Base-by-base conservation (phyloP, 2,113 vertebrate genomes). In the Nothoprocta perdicaria region DNA sequence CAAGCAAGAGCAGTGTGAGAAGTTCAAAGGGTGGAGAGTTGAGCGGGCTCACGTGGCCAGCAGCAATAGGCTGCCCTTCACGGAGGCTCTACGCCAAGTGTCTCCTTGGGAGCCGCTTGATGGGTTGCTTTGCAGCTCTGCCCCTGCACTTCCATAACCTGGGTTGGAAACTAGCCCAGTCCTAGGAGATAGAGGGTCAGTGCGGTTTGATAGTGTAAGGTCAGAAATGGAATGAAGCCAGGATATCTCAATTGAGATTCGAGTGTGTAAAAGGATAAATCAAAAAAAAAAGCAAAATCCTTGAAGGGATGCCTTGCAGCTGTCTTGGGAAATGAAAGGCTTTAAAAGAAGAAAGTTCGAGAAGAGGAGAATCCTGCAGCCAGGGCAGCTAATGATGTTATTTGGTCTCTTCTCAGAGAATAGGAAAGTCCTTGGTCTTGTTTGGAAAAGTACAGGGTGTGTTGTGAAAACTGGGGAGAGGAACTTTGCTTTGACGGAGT, bases 231-330 rank as follows among this genome's bases (percentile, higher is more conserved):
- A 98, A 98, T 96, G 95, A 97, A 94, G 93, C 91, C 81, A 46
- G 88, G 95, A 96, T 95, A 88, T 95, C 97, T 97, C 95, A 91
- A 94, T 46, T 94, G 97, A 97, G 95, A 94, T 91, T 92, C 14
- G 50, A 96, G 96, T 29, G 88, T 96, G 96, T 96, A 97, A 97
- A 97, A 96, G 84, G 78, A 97, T 97, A 98, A 97, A 98, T 97
- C 96, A 97, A 96, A 97, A 48, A 43, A 43, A 43, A 98, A 96
- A 96, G 92, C 88, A 96, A 97, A 95, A 97, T 97, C 97, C 97
- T 98, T 97, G 97, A 97, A 97, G 95, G 96, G 94, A 96, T 93
- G 92, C 93, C 96, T 97, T 96, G 95, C 86, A 96, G 97, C 95
- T 96, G 93, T 92, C 82, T 86, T 40, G 31, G 89, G 95, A 97